These are phyloP conservation scores for Heteractis magnifica DNA, from an alignment of 92 coral and sea anemone genomes.

Conservation along the genomic window DNA sequence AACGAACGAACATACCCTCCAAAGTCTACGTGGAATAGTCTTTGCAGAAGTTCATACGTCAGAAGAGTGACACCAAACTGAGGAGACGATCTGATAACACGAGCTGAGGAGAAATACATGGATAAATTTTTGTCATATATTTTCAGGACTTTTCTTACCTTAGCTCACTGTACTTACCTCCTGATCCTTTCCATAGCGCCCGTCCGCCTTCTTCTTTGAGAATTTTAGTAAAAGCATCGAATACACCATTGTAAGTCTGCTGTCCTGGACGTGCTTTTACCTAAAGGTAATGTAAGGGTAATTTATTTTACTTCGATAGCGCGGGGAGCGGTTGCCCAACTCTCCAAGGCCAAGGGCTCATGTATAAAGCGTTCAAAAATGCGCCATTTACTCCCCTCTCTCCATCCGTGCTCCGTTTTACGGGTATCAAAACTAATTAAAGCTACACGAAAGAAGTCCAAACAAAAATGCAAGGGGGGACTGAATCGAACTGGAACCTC, in stretches of 20 bases:
- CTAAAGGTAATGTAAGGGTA: constrained; percentile 26
- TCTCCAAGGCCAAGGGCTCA: too few relatives aligned
- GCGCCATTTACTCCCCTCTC: too few relatives aligned
- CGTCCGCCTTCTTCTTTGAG: constrained; percentile 97
- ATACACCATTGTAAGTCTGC: constrained; percentile 82
- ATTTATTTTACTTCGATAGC: too few relatives aligned
- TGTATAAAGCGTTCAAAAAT: too few relatives aligned
- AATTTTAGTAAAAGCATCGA: constrained; percentile 75
- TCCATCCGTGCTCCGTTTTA: too few relatives aligned
- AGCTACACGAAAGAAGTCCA: too few relatives aligned
- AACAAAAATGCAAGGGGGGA: too few relatives aligned
- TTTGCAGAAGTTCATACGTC: constrained; percentile 85
- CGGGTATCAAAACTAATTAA: neutral
- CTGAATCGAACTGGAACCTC: too few relatives aligned
- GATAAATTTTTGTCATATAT: neutral
- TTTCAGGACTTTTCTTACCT: neutral
- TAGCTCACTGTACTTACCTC: constrained; percentile 44
- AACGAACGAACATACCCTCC: constrained; percentile 71
- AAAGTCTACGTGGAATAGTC: constrained; percentile 76
- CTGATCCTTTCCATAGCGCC: constrained; percentile 97
- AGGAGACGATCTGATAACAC: constrained; percentile 93
- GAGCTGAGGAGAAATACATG: constrained; percentile 58
- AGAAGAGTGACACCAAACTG: constrained; percentile 96
- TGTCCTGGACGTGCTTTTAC: constrained; percentile 98
- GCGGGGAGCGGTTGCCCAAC: too few relatives aligned